Evolutionary conservation across 2,113 vertebrate species (phyloP), one percentile per base, ranked within the genome.

Genomic region (Paramisgurnus dabryanus): DNA sequence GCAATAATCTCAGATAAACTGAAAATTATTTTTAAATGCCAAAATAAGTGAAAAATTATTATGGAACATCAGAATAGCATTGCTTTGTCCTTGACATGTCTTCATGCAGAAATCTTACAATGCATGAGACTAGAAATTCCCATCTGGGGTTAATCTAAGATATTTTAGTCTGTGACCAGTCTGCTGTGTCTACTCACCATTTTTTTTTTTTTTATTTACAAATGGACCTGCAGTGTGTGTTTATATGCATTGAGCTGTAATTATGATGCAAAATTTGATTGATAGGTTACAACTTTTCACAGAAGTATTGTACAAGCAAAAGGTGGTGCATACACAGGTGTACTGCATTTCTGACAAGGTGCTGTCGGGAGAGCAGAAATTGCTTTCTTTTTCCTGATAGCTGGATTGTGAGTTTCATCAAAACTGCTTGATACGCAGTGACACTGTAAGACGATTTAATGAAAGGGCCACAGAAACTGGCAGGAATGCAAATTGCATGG

Each of bases 351-450:
- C 45, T 67, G 67, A 77, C 67, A 67, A 60, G 74, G 15, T 39
- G 18, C 66, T 75, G 41, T 71, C 78, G 49, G 45, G 39, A 69
- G 73, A 78, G 53, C 34, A 17, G 10, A 69, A 80, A 72, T 43
- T 47, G 18, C 72, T 58, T 49, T 41, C 61, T 61, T 17, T 71
- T 43, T 45, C 78, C 78, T 17, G 67, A 64, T 4, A 69, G 41
- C 58, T 64, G 63, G 82, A 84, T 84, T 72, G 80, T 60, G 67
- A 57, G 72, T 55, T 63, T 67, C 15, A 22, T 58, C 61, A 58
- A 80, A 80, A 80, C 60, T 43, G 70, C 79, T 64, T 73, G 8
- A 72, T 43, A 71, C 18, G 18, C 74, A 66, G 74, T 67, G 69
- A 74, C 55, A 81, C 50, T 17, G 7, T 63, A 55, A 34, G 49